Evolutionary conservation across 2,888 invertebrate species (phyloP), one percentile per base, ranked within the genome.

Genomic region (Drosophila rellima): DNA sequence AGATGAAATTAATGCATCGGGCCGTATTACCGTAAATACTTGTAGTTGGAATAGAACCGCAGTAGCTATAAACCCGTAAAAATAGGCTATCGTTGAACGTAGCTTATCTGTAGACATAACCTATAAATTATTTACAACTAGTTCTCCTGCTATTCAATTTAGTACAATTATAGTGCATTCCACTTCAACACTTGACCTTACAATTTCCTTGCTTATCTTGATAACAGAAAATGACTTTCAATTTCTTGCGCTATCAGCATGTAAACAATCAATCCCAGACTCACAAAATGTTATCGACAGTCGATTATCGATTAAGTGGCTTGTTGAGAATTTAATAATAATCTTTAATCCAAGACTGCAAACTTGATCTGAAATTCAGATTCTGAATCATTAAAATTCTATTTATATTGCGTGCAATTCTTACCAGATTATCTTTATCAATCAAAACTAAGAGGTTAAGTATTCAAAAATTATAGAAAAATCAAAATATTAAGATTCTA

Each of bases 51-150:
- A 17, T 1, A 35, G 61, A 26, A 15, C 44, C 11, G 20, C 23
- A 20, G 5, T 42, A 47, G 11, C 29, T 23, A 40, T 57, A 55
- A 17, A 48, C 15, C 37, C 31, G 17, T 56, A 45, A 59, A 59
- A n/a, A 51, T 52, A 17, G 15, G 37, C 42, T 17, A 20, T 50
- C 66, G 17, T 50, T n/a, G 35, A 39, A 57, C 31, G 13, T 5
- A 11, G 51, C 56, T 74, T 64, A 69, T 78, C 74, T 54, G 40
- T 40, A 78, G 74, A 78, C 74, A 20, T 35, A 47, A 42, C 7
- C 48, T 47, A 62, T 71, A 62, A 66, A 66, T 40, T 10, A 2
- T 33, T 8, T 20, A n/a, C 29, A 13, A 74, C 40, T 60, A 29
- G 20, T 51, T 37, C 37, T 31, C 15, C 15, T 26, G 18, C 37